A percentile compares a stretch with the other conserved stretches of the same genome.
Evolutionary conservation across 2,797 vertebrate species (phyloP).

Genomic region (Telmatherina bonti): DNA sequence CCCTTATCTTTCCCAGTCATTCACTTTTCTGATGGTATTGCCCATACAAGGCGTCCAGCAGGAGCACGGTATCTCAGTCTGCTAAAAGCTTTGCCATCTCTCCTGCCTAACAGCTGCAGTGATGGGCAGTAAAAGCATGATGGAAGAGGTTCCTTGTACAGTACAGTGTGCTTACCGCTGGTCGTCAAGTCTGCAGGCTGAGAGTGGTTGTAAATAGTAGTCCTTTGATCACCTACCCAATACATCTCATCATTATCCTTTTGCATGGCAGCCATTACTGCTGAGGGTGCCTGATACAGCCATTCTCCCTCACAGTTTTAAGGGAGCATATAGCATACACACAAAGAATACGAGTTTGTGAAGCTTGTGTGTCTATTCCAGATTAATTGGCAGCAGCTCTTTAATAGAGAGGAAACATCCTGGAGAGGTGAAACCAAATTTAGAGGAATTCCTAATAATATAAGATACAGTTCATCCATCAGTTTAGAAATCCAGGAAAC

Average conservation of each 20-base stretch:
- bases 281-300: conserved; percentile 58
- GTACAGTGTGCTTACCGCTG: conserved; percentile 74
- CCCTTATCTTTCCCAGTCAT: conserved; percentile 76
- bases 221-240: conserved; percentile 78
- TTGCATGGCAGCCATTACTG: conserved; percentile 76
- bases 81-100: conserved; percentile 80
- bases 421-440: background rate
- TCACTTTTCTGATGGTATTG: conserved; percentile 78
- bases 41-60: conserved; percentile 69
- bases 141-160: conserved; percentile 74
- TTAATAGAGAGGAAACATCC: background rate
- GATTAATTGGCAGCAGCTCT: background rate
- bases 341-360: conserved; percentile 18
- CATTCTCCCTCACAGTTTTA: conserved; percentile 56
- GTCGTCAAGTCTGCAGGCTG: conserved; percentile 70
- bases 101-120: conserved; percentile 74
- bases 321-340: conserved; percentile 44
- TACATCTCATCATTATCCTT: conserved; percentile 75
- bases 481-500: background rate
- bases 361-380: background rate
- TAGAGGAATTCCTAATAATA: background rate
- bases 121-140: conserved; percentile 83
- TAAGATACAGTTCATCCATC: background rate
- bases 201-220: conserved; percentile 81
- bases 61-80: conserved; percentile 71